Percentiles rank a stretch among this genome's conserved stretches.
Conservation (phyloP, 2,113 vertebrate genomes). For the Scartelaos histophorus region DNA sequence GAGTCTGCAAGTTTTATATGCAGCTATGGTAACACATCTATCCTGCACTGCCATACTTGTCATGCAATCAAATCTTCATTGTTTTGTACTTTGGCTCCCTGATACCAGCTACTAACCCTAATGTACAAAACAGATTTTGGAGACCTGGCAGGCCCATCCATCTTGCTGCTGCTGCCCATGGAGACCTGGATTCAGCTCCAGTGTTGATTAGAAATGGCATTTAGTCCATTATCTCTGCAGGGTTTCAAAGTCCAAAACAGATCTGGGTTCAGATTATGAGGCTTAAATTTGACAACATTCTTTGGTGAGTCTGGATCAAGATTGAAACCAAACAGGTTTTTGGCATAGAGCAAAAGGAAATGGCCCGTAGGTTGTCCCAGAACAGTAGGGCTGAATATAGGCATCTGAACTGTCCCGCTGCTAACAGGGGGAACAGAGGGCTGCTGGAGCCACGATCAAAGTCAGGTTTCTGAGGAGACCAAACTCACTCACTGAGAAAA, state of each 20-base stretch:
- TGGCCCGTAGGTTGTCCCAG: constrained; percentile 37
- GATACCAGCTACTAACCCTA: not conserved
- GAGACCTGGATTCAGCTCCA: constrained; percentile 42
- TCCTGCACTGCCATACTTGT: not conserved
- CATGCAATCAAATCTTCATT: not conserved
- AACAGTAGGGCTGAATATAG: constrained; percentile 58
- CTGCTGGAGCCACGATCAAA: constrained; percentile 63
- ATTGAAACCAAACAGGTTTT: constrained; percentile 69
- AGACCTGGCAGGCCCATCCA: constrained; percentile 30
- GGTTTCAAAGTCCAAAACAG: constrained; percentile 58
- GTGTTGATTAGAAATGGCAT: constrained; percentile 71
- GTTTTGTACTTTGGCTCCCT: not conserved
- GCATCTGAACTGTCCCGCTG: constrained; percentile 39
- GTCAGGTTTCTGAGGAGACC: constrained; percentile 46
- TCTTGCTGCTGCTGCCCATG: constrained; percentile 35
- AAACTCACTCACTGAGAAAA: not conserved
- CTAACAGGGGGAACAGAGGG: constrained; percentile 39
- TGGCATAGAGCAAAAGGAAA: constrained; percentile 65
- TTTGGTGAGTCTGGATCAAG: constrained; percentile 55
- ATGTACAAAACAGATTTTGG: constrained; percentile 21
- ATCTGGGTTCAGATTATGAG: constrained; percentile 64
- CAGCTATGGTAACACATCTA: not conserved
- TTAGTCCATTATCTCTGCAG: constrained; percentile 64
- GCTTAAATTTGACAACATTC: constrained; percentile 58
- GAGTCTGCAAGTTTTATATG: not conserved